Evolutionary conservation across 2,888 invertebrate species (phyloP).

Genomic region (Tiphia femorata): DNA sequence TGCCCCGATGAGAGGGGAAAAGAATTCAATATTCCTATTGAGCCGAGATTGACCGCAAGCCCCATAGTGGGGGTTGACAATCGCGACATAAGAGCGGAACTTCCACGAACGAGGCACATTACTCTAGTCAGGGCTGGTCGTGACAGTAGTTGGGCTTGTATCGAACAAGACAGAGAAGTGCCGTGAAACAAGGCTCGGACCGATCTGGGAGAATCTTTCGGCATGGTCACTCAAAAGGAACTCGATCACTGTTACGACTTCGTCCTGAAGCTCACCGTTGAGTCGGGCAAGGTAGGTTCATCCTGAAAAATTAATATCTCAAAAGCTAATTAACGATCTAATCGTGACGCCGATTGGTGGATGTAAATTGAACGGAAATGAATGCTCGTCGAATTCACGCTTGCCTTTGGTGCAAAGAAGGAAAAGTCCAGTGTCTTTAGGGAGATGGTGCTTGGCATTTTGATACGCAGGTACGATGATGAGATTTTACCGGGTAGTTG

Average conservation of each 20-base stretch:
- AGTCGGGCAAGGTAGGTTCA: slow-evolving; percentile 59
- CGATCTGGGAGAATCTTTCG: background rate
- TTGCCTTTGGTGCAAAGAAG: background rate
- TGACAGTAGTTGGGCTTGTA: slow-evolving; percentile 4
- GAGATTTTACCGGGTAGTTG: too few species aligned
- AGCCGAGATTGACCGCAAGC: slow-evolving; percentile 12
- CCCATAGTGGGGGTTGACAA: slow-evolving; percentile 34
- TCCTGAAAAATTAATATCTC: too few species aligned
- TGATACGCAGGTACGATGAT: too few species aligned
- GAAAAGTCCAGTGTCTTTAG: background rate
- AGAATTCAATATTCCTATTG: slow-evolving; percentile 18
- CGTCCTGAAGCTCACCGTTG: slow-evolving; percentile 51
- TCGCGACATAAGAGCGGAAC: slow-evolving; percentile 42
- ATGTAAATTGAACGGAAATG: background rate
- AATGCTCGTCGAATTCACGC: background rate
- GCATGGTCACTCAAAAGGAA: slow-evolving; percentile 45
- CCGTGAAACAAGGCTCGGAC: too few species aligned
- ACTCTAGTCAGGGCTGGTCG: slow-evolving; percentile 30
- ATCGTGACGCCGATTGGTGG: too few species aligned
- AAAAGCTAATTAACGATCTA: too few species aligned
- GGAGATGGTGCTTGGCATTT: too few species aligned
- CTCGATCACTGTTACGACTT: slow-evolving; percentile 56
- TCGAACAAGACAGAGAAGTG: too few species aligned
- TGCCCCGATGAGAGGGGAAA: slow-evolving; percentile 10
- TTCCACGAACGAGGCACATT: slow-evolving; percentile 26